These are phyloP conservation scores for Sisyra terminalis DNA, from an alignment of 2,888 invertebrate species.

Conservation along the genomic window DNA sequence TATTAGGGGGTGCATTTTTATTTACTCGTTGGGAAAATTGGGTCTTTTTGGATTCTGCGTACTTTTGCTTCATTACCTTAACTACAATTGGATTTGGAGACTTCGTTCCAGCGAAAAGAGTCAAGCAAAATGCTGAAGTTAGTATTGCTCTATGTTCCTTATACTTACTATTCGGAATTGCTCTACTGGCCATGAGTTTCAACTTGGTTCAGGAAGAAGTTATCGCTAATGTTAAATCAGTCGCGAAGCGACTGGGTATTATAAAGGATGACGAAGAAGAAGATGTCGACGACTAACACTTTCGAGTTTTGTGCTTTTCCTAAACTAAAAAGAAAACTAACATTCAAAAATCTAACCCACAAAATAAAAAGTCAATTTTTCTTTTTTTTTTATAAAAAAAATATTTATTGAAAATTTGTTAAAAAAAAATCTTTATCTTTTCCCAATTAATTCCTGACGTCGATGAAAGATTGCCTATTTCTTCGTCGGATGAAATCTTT, in stretches of 20 bases:
- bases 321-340: too few species aligned
- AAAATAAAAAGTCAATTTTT: too few species aligned
- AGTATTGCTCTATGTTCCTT: constrained; percentile 78
- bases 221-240: constrained; percentile 70
- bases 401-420: too few species aligned
- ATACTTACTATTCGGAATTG: constrained; percentile 87
- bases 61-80: constrained; percentile 86
- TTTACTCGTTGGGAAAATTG: constrained; percentile 77
- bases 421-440: too few species aligned
- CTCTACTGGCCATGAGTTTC: constrained; percentile 89
- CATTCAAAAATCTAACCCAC: too few species aligned
- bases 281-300: constrained; percentile 31
- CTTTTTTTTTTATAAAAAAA: too few species aligned
- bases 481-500: too few species aligned
- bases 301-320: too few species aligned
- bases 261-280: constrained; percentile 56
- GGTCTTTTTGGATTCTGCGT: constrained; percentile 75
- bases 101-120: constrained; percentile 70
- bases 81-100: constrained; percentile 90
- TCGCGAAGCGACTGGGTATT: constrained; percentile 75
- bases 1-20: constrained; percentile 73
- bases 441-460: too few species aligned
- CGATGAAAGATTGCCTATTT: too few species aligned
- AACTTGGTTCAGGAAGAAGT: constrained; percentile 92
- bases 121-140: constrained; percentile 29